Percentiles rank a stretch among this genome's conserved stretches.
Evolutionary conservation across 2,113 vertebrate genomes (phyloP).

Genomic region (Upupa epops): DNA sequence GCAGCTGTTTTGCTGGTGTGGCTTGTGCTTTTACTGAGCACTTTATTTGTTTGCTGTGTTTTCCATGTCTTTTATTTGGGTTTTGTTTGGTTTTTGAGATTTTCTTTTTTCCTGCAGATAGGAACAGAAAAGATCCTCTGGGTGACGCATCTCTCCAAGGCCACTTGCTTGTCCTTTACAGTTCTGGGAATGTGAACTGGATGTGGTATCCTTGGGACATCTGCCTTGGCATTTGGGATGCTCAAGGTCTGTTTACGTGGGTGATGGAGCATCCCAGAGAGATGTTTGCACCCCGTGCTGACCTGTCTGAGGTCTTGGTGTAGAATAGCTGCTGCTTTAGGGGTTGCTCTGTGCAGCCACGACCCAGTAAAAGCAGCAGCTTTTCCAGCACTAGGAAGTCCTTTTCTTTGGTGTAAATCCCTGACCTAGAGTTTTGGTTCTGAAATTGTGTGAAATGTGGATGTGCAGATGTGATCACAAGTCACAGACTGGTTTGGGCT

Average conservation of each 20-base stretch:
- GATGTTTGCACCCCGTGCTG: accelerated
- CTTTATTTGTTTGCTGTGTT: neutral
- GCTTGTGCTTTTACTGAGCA: neutral
- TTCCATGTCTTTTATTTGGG: neutral
- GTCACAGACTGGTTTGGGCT: no score
- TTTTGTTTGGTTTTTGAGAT: neutral
- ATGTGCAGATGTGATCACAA: accelerated
- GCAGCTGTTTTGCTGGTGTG: neutral
- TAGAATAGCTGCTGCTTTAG: neutral
- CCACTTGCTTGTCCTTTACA: neutral
- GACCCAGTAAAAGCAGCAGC: accelerated
- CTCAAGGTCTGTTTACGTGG: neutral
- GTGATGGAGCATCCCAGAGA: neutral
- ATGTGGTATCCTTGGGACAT: neutral
- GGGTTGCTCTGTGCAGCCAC: neutral
- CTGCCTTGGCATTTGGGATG: neutral
- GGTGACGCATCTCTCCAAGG: neutral
- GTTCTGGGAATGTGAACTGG: neutral
- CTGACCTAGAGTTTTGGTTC: neutral
- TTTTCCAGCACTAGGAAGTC: neutral
- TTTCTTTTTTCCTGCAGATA: neutral
- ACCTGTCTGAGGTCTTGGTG: accelerated
- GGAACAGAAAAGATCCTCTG: neutral
- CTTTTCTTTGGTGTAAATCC: neutral
- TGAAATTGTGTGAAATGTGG: accelerated